Conservation (phyloP, 2,888 invertebrate species). For the Lasius fuliginosus region DNA sequence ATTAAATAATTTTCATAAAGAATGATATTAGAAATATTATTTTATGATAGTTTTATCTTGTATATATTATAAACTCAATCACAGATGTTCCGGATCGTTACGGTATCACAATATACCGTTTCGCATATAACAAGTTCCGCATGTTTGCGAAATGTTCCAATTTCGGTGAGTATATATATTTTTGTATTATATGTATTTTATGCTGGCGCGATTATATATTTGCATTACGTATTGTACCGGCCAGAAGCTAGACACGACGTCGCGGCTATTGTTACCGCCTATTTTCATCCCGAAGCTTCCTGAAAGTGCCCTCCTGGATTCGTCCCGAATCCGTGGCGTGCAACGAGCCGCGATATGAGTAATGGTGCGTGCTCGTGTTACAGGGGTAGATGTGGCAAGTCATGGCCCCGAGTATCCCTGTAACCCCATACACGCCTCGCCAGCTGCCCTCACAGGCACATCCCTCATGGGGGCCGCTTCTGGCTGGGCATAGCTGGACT, state of each 20-base stretch:
- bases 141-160: neutral
- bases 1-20: neutral
- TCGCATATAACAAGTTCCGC: neutral
- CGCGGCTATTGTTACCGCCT: slow-evolving; percentile 65
- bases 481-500: slow-evolving; percentile 70
- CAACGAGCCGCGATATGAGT: slow-evolving; percentile 86
- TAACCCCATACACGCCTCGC: slow-evolving; percentile 72
- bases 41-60: neutral
- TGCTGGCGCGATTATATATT: slow-evolving; percentile 25
- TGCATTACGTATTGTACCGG: slow-evolving; percentile 12
- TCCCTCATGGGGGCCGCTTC: slow-evolving; percentile 78
- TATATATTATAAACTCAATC: neutral
- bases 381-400: slow-evolving; percentile 84
- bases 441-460: slow-evolving; percentile 75
- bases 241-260: slow-evolving; percentile 51
- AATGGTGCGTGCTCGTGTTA: slow-evolving; percentile 85
- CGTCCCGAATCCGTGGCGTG: slow-evolving; percentile 80
- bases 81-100: neutral
- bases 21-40: neutral
- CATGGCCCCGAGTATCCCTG: slow-evolving; percentile 83
- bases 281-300: slow-evolving; percentile 72
- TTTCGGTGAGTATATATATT: neutral
- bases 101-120: neutral
- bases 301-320: slow-evolving; percentile 73
- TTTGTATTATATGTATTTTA: slow-evolving; percentile 8